Conservation (phyloP, 2,888 invertebrate genomes). For the Leptopilina syphax region DNA sequence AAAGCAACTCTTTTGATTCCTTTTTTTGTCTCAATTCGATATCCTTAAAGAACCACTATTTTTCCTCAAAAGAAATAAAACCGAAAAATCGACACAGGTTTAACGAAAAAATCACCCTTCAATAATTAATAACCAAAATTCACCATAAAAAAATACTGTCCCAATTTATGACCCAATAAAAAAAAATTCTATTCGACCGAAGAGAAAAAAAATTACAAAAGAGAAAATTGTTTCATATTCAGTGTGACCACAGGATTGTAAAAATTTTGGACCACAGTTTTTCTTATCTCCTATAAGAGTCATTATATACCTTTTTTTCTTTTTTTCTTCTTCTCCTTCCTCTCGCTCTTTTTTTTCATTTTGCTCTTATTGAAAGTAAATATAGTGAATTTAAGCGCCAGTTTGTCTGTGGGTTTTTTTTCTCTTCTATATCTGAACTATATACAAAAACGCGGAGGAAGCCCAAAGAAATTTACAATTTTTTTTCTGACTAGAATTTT, state of each 20-base stretch:
- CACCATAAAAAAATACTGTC: background rate
- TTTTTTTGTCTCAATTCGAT: too few species aligned
- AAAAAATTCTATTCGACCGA: too few species aligned
- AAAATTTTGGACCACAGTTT: background rate
- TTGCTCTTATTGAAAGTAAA: slow-evolving; percentile 38
- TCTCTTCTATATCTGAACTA: slow-evolving; percentile 44
- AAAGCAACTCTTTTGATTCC: too few species aligned
- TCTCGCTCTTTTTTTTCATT: slow-evolving; percentile 34
- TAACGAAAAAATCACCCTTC: background rate
- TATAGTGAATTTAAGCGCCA: slow-evolving; percentile 58
- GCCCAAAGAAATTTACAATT: slow-evolving; percentile 62
- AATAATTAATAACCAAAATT: too few species aligned
- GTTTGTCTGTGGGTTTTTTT: slow-evolving; percentile 51
- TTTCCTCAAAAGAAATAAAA: too few species aligned
- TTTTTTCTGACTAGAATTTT: slow-evolving; percentile 69
- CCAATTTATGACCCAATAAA: background rate
- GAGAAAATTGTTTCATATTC: background rate
- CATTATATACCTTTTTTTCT: slow-evolving; percentile 13
- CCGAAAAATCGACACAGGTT: too few species aligned
- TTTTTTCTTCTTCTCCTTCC: slow-evolving; percentile 43
- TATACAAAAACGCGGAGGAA: slow-evolving; percentile 48
- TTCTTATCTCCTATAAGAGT: slow-evolving; percentile 14
- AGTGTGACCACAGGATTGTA: slow-evolving; percentile 7
- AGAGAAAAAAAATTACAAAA: background rate
- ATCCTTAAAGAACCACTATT: too few species aligned